phyloP scores from a whole-genome alignment of 2,797 vertebrate species.

The Pantherophis vulpinus region DNA sequence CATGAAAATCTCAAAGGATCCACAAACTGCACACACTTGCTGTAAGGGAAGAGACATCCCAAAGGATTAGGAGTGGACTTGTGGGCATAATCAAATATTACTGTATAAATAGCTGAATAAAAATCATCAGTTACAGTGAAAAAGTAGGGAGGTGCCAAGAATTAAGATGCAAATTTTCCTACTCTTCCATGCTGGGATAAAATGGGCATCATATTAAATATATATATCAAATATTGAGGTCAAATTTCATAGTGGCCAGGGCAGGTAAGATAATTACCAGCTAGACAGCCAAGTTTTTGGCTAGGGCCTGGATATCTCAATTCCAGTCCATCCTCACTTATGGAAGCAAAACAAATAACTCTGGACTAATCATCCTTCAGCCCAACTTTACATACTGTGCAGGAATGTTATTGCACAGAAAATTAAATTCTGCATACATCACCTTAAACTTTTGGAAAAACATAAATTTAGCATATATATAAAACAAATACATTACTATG shows the following conservation, averaged over 20 bases:
- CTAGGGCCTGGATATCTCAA: neutral
- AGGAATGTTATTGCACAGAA: neutral
- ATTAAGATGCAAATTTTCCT: neutral
- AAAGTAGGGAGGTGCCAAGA: neutral
- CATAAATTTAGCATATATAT: neutral
- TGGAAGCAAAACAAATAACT: neutral
- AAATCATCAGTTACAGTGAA: neutral
- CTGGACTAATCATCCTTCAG: neutral
- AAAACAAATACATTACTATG: neutral
- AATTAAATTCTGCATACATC: neutral
- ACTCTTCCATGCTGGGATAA: neutral
- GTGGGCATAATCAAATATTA: neutral
- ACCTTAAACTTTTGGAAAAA: neutral
- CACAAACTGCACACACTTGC: neutral
- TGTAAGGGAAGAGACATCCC: neutral
- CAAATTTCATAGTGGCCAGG: neutral
- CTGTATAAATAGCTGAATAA: neutral
- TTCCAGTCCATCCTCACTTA: neutral
- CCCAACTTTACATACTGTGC: neutral
- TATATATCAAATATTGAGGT: neutral
- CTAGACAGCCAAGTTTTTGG: neutral
- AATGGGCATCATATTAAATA: neutral
- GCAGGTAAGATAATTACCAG: neutral
- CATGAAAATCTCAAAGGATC: neutral
- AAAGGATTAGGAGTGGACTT: neutral